Conservation (phyloP, 2,888 invertebrate species). For the Clostera curtula region DNA sequence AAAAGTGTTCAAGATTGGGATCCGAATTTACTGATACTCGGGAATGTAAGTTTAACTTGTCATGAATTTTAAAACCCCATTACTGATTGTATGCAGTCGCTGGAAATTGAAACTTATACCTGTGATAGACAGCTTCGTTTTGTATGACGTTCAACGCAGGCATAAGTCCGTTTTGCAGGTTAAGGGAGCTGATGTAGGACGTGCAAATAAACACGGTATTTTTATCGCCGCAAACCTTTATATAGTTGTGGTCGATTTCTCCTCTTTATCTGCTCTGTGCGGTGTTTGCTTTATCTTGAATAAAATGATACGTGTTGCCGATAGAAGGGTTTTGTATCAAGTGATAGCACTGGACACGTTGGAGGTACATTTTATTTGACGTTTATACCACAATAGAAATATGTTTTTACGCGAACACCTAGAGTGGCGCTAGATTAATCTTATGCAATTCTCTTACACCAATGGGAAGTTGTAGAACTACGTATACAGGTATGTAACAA, state of each 20-base stretch:
- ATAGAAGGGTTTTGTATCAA: slow-evolving; percentile 43
- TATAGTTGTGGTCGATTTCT: slow-evolving; percentile 74
- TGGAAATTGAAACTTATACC: slow-evolving; percentile 45
- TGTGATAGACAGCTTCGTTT: slow-evolving; percentile 36
- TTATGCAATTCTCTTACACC: no score
- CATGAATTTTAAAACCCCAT: slow-evolving; percentile 32
- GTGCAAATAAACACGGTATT: slow-evolving; percentile 74
- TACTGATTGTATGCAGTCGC: slow-evolving; percentile 17
- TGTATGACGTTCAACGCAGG: slow-evolving; percentile 20
- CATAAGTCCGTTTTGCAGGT: slow-evolving; percentile 45
- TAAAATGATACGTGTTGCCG: slow-evolving; percentile 57
- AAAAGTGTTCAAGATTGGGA: slow-evolving; percentile 58
- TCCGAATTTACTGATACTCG: slow-evolving; percentile 65
- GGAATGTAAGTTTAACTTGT: slow-evolving; percentile 56
- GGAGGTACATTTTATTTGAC: background rate
- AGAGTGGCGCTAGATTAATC: no score
- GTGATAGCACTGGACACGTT: slow-evolving; percentile 30
- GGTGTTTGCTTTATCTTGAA: slow-evolving; percentile 71
- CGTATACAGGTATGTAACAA: no score
- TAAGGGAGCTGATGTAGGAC: slow-evolving; percentile 64
- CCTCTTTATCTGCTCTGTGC: slow-evolving; percentile 67
- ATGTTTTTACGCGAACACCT: background rate
- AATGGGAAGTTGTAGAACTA: no score
- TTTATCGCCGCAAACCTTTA: slow-evolving; percentile 73
- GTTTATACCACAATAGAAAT: background rate